Conservation (phyloP, 2,888 invertebrate species). For the Drosophila trichaetosa region DNA sequence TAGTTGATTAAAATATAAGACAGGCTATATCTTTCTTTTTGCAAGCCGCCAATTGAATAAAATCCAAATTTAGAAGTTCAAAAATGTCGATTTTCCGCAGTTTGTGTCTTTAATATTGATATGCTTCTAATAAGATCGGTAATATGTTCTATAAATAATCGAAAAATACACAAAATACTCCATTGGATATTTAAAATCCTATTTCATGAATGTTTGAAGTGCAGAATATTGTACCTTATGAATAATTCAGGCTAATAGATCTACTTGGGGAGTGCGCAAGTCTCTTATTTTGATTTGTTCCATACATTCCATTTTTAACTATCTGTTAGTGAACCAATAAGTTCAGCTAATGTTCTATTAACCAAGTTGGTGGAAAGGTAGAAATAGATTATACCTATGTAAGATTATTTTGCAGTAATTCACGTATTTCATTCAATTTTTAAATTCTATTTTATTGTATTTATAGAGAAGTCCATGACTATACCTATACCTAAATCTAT, state of each 20-base stretch:
- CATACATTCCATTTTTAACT: not conserved
- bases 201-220: not conserved
- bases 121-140: not conserved
- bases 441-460: not conserved
- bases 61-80: not conserved
- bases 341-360: fast-evolving
- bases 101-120: not conserved
- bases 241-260: not conserved
- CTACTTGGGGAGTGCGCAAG: not conserved
- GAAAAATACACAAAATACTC: not conserved
- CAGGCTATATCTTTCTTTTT: not conserved
- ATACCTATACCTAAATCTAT: not conserved
- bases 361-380: not conserved
- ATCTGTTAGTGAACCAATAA: not conserved
- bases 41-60: not conserved
- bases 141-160: not conserved
- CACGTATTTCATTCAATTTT: not conserved
- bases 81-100: not conserved
- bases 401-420: not conserved
- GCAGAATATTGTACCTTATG: not conserved
- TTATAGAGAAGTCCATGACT: not conserved
- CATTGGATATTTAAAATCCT: not conserved
- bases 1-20: not conserved
- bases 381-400: not conserved
- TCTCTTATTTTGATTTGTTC: too few relatives aligned